Evolutionary conservation across 2,888 invertebrate species (phyloP).

Genomic region (Sinhomidia bicolor): DNA sequence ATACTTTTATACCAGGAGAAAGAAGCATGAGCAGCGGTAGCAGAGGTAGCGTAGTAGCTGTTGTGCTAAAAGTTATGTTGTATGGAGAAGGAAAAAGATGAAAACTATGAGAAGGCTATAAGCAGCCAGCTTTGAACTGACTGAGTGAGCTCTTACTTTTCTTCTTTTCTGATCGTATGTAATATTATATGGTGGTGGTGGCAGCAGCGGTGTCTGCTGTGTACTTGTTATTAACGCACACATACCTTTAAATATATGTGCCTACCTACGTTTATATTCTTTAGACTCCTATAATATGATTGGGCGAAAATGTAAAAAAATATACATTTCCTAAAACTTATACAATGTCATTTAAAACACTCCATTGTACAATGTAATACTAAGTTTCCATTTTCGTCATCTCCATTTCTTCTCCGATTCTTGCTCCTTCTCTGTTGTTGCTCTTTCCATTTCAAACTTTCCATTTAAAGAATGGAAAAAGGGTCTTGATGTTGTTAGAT

Average conservation of each 20-base stretch:
- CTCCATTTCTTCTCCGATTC: slow-evolving; percentile 55
- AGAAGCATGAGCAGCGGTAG: slow-evolving; percentile 6
- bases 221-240: background rate
- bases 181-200: slow-evolving; percentile 10
- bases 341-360: background rate
- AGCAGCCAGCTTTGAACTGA: slow-evolving; percentile 31
- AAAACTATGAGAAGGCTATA: background rate
- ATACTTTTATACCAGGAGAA: slow-evolving; percentile 1
- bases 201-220: slow-evolving; percentile 30
- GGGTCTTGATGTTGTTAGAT: background rate
- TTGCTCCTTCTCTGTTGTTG: slow-evolving; percentile 29
- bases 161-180: slow-evolving; percentile 20
- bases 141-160: background rate
- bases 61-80: slow-evolving; percentile 17
- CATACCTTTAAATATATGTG: background rate
- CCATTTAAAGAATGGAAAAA: slow-evolving; percentile 20
- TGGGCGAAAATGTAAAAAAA: background rate
- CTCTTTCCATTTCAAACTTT: slow-evolving; percentile 25
- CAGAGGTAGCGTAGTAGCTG: background rate
- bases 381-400: slow-evolving; percentile 40
- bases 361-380: background rate
- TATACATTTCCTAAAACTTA: background rate
- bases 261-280: background rate
- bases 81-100: slow-evolving; percentile 18
- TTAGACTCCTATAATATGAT: too few relatives aligned